A percentile compares a stretch with the other conserved stretches of the same genome.
These are phyloP conservation scores for Elanoides forficatus DNA, from an alignment of 2,113 vertebrate genomes.

Conservation along the genomic window DNA sequence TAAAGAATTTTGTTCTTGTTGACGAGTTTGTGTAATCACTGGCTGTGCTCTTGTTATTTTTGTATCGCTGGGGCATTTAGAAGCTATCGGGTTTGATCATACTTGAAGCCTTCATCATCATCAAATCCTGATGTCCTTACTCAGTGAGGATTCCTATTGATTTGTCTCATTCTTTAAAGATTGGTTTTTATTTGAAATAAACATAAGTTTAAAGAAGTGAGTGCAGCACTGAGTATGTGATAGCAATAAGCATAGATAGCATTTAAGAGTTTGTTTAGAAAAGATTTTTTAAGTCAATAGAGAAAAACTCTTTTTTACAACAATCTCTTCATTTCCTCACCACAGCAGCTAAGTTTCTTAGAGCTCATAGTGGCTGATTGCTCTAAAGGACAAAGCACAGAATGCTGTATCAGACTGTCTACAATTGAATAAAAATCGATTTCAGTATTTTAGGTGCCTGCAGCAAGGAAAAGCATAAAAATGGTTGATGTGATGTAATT, in stretches of 20 bases:
- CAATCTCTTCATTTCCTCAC: background rate
- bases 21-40: background rate
- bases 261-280: background rate
- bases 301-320: background rate
- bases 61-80: background rate
- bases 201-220: background rate
- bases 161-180: background rate
- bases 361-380: background rate
- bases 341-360: background rate
- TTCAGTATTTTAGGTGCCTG: background rate
- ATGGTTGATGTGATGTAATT: slow-evolving; percentile 42
- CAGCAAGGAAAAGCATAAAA: background rate
- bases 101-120: background rate
- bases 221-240: background rate
- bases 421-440: background rate
- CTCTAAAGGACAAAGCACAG: background rate
- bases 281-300: background rate
- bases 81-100: background rate
- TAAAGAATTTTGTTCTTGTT: background rate
- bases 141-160: background rate
- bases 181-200: background rate
- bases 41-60: background rate
- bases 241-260: background rate
- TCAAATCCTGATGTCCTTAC: background rate
- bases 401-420: background rate